Percentiles rank a stretch among this genome's conserved stretches.
Evolutionary conservation across 1,140 invertebrate genomes (phyloP).

Genomic region (Antheraea pernyi): DNA sequence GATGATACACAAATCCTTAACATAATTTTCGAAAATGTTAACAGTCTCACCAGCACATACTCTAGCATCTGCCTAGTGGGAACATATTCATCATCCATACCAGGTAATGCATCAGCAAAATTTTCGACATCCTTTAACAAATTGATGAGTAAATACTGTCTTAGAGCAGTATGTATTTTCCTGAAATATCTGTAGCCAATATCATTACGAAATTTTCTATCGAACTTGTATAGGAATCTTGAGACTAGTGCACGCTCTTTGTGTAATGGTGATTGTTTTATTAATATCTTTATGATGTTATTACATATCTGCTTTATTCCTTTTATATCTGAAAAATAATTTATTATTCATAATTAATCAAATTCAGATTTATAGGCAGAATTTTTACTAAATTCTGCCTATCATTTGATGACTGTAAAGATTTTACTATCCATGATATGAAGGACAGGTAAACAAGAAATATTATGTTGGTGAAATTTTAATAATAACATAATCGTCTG

Average conservation of each 20-base stretch:
- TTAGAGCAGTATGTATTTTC: conserved; percentile 78
- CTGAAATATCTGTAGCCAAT: conserved; percentile 81
- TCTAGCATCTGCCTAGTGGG: conserved; percentile 81
- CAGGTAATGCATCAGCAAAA: conserved; percentile 50
- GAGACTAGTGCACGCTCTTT: conserved; percentile 80
- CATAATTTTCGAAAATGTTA: conserved; percentile 81
- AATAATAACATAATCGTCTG: no score
- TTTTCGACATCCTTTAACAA: conserved; percentile 72
- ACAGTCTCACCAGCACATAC: conserved; percentile 78
- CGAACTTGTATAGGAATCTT: conserved; percentile 81
- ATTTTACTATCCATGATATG: no score
- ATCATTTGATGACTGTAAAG: no score
- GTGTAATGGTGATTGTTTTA: conserved; percentile 75
- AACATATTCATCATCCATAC: conserved; percentile 50
- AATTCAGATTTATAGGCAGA: no score
- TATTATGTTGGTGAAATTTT: no score
- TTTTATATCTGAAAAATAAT: conserved; percentile 55
- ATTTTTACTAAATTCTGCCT: no score
- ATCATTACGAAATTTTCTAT: conserved; percentile 81
- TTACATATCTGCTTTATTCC: conserved; percentile 43
- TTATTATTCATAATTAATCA: neutral
- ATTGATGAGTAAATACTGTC: conserved; percentile 77
- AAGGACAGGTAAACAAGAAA: no score
- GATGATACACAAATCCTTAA: conserved; percentile 73
- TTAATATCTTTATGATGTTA: conserved; percentile 64